These are phyloP conservation scores for Antennarius maculatus DNA, from an alignment of 2,797 vertebrate species.

Conservation along the genomic window DNA sequence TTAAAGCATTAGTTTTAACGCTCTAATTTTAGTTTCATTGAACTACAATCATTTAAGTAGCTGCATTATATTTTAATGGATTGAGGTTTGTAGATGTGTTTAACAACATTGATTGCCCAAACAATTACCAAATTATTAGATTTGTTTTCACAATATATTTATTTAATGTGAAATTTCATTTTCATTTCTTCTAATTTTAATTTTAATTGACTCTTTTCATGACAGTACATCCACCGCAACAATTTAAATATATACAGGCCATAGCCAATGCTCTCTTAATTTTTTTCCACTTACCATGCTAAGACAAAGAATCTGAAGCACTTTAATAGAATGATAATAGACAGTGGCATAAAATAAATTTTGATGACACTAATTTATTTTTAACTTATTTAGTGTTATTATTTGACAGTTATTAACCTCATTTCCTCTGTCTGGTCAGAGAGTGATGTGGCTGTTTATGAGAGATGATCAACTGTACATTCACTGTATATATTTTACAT, in stretches of 20 bases:
- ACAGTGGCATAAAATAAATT: slow-evolving; percentile 48
- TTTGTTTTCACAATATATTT: slow-evolving; percentile 19
- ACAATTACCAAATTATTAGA: slow-evolving; percentile 16
- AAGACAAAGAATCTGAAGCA: slow-evolving; percentile 67
- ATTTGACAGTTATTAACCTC: slow-evolving; percentile 32
- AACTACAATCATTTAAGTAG: slow-evolving; percentile 40
- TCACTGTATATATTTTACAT: slow-evolving; percentile 96
- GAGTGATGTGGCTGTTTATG: slow-evolving; percentile 63
- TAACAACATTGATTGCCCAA: slow-evolving; percentile 53
- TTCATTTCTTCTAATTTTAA: slow-evolving; percentile 2
- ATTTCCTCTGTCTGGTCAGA: slow-evolving; percentile 69
- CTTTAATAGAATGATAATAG: slow-evolving; percentile 67
- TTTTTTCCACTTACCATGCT: slow-evolving; percentile 24
- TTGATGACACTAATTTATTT: slow-evolving; percentile 32
- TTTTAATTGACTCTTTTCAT: slow-evolving; percentile 13
- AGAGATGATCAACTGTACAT: slow-evolving; percentile 86
- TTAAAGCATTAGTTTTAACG: slow-evolving; percentile 38
- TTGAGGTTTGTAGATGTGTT: slow-evolving; percentile 49
- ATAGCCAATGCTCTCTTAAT: neutral
- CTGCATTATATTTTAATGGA: slow-evolving; percentile 74
- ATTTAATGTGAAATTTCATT: slow-evolving; percentile 4
- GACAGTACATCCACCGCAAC: neutral
- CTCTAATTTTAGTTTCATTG: slow-evolving; percentile 49
- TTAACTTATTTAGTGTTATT: slow-evolving; percentile 35
- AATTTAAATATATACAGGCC: slow-evolving; percentile 14